Evolutionary conservation across 2,888 invertebrate genomes (phyloP), one percentile per base, ranked within the genome.

Genomic region (Hemithea aestivaria): DNA sequence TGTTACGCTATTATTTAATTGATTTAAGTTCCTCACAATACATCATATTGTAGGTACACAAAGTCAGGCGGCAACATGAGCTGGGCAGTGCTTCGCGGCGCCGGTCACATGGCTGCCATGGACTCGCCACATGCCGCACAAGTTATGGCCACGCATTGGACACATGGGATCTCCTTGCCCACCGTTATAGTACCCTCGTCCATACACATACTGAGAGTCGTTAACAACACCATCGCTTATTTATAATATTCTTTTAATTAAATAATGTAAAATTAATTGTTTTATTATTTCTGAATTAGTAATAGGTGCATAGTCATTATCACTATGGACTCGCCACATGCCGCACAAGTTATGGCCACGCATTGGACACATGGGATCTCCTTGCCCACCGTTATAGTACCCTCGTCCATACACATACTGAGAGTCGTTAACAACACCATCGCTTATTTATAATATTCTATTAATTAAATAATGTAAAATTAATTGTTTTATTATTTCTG

Each of bases 41-140:
- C n/a, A n/a, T n/a, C n/a, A n/a, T n/a, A n/a, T n/a, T n/a, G 22
- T 40, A 91, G 90, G 2, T 91, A 90, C 58, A 73, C 80, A 27
- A 90, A 89, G 55, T 77, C 73, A 7, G 88, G 87, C 0, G 87
- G 88, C 1, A 78, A 79, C 8, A 69, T 92, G 7, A 88, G 88
- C 1, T 90, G 90, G 58, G 84, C 89, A 7, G 64, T 91, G 28
- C 67, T 92, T 4, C 76, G 90, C 5, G 89, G 90, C 32, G 90
- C 92, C 0, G 92, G 92, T 0, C 92, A 92, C 66, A 89, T 91
- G 89, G 90, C 89, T 1, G 90, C 91, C 0, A 45, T 83, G 10
- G 91, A 91, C 69, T 80, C 87, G 44, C 91, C 91, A 0, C 82
- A 73, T 20, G 83, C 87, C 27, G 73, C 83, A 0, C 83, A 84